These are phyloP conservation scores for Harpegnathos saltator DNA, from an alignment of 1,140 invertebrate species.

Conservation along the genomic window DNA sequence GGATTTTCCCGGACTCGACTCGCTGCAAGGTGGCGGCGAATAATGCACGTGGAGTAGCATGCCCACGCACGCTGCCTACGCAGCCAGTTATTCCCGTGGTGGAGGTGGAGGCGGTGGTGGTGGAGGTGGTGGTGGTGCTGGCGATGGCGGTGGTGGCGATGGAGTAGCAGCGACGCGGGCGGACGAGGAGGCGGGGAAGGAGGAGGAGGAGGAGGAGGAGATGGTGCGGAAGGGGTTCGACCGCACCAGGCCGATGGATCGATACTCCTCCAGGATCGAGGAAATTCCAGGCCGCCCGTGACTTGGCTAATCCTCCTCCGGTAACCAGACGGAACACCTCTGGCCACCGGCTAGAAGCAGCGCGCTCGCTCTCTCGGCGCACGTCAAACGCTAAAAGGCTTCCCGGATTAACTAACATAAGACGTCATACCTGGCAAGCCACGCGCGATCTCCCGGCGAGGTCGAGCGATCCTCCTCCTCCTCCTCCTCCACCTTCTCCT, in stretches of 20 bases:
- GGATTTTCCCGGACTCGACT: conserved; percentile 18
- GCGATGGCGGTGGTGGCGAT: conserved; percentile 52
- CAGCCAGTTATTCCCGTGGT: conserved; percentile 53
- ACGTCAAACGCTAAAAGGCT: conserved; percentile 29
- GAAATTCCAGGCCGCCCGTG: conserved; percentile 49
- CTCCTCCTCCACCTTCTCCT: too few relatives aligned
- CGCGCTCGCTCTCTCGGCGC: conserved; percentile 23
- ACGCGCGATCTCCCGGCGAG: neutral
- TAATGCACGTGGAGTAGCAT: conserved; percentile 64
- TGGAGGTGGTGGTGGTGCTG: conserved; percentile 53
- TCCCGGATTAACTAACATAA: conserved; percentile 22
- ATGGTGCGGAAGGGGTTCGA: conserved; percentile 66
- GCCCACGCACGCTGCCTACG: conserved; percentile 63
- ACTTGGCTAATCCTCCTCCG: conserved; percentile 55
- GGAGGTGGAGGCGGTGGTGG: conserved; percentile 53
- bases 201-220: conserved; percentile 47
- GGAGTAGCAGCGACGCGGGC: conserved; percentile 7
- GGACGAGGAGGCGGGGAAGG: neutral
- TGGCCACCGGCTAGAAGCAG: too few relatives aligned
- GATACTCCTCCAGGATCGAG: conserved; percentile 60
- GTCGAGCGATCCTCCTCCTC: neutral
- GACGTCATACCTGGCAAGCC: neutral
- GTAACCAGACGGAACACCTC: conserved; percentile 30
- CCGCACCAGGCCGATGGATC: conserved; percentile 62
- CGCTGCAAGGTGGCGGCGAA: conserved; percentile 48